Evolutionary conservation across 2,888 invertebrate species (phyloP).

Genomic region (Eristalinus sepulchralis): DNA sequence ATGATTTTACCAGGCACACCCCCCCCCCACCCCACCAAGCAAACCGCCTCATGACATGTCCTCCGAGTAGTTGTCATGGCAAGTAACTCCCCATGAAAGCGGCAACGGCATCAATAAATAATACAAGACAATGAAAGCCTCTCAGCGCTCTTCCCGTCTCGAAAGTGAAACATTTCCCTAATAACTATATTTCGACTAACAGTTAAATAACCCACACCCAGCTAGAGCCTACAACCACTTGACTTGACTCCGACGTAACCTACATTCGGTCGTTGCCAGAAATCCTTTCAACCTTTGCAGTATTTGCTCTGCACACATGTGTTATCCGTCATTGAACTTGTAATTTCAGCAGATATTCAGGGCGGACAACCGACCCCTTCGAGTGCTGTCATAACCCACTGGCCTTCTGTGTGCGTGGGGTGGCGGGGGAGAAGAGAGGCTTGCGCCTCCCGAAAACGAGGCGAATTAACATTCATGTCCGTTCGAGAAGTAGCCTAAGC

Average conservation of each 20-base stretch:
- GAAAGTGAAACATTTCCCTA: slow-evolving; percentile 29
- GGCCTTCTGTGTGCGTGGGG: not conserved
- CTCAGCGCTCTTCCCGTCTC: slow-evolving; percentile 1
- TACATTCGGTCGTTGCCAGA: slow-evolving; percentile 14
- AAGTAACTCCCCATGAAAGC: slow-evolving; percentile 1
- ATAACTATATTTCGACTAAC: slow-evolving; percentile 22
- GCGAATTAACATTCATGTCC: slow-evolving; percentile 64
- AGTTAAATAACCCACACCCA: not conserved
- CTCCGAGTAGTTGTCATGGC: slow-evolving; percentile 6
- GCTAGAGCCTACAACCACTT: not conserved
- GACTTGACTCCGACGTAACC: slow-evolving; percentile 17
- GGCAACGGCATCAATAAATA: slow-evolving; percentile 37
- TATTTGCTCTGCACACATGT: slow-evolving; percentile 30
- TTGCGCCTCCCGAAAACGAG: slow-evolving; percentile 9
- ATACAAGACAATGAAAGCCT: slow-evolving; percentile 22
- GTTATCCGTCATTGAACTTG: slow-evolving; percentile 64
- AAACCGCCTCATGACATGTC: not conserved
- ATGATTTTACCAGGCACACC: not conserved
- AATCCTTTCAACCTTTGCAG: slow-evolving; percentile 52
- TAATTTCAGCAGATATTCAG: slow-evolving; percentile 43
- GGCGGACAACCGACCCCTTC: not conserved
- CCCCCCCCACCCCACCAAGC: not conserved
- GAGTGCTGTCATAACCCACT: not conserved
- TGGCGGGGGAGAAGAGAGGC: not conserved
- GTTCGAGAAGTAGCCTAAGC: slow-evolving; percentile 44